Base-by-base conservation (phyloP, 2,888 invertebrate genomes). In the Poecilus cupreus region DNA sequence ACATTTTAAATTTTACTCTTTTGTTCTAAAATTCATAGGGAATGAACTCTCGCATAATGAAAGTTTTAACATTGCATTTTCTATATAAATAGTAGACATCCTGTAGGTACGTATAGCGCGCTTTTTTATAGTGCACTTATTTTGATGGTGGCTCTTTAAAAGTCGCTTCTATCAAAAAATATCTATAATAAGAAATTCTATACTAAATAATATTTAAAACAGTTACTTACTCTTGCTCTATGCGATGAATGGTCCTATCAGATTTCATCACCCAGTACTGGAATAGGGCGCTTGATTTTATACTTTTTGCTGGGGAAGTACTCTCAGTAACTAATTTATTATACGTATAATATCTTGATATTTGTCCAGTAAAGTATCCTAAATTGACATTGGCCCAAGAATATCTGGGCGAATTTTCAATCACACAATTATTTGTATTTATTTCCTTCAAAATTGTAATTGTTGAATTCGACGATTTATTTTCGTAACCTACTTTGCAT, bases 141-240 rank as follows among this genome's bases (percentile, higher is more conserved):
- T n/a, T n/a, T n/a, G n/a, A n/a, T n/a, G n/a, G n/a, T n/a, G n/a
- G n/a, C n/a, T n/a, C n/a, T n/a, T n/a, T n/a, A n/a, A n/a, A n/a
- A n/a, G n/a, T n/a, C n/a, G n/a, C n/a, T n/a, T n/a, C n/a, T n/a
- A n/a, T n/a, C n/a, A n/a, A n/a, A n/a, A n/a, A n/a, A n/a, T n/a
- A n/a, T n/a, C n/a, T n/a, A n/a, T n/a, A n/a, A n/a, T n/a, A n/a
- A n/a, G n/a, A n/a, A n/a, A n/a, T n/a, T n/a, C n/a, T n/a, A n/a
- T 32, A 32, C 8, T 32, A 32, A 32, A 0, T 1, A 32, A 6
- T 32, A 3, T 32, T 32, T 32, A 6, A 32, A 2, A 32, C 0
- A 32, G n/a, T 68, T 20, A 77, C 77, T 77, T 77, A 77, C 77
- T 43, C 64, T 43, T 77, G 77, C 13, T 77, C 24, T 24, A 77